phyloP scores from a whole-genome alignment of 2,888 invertebrate species.

The Tillus elongatus region DNA sequence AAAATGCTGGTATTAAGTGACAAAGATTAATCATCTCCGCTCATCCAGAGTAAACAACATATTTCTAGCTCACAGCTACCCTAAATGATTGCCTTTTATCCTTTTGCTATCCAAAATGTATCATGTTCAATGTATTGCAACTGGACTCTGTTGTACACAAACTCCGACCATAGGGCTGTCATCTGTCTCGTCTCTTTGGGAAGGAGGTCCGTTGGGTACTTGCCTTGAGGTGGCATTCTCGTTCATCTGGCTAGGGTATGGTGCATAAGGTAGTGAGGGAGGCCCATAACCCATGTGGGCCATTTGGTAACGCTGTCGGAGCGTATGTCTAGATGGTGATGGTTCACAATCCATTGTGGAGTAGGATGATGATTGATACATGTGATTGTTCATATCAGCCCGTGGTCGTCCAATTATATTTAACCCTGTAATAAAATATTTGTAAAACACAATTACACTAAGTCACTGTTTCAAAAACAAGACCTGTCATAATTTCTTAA shows the following conservation, averaged over 20 bases:
- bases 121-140: constrained; percentile 84
- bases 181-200: constrained; percentile 46
- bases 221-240: constrained; percentile 22
- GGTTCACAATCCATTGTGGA: constrained; percentile 74
- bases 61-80: too few species aligned
- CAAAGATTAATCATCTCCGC: too few species aligned
- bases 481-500: too few species aligned
- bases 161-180: constrained; percentile 81
- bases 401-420: constrained; percentile 42
- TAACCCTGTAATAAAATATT: constrained; percentile 43
- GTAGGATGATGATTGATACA: constrained; percentile 30
- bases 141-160: constrained; percentile 86
- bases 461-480: too few species aligned
- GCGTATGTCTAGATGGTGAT: constrained; percentile 43
- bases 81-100: too few species aligned
- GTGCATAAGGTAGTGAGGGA: constrained; percentile 36
- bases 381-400: constrained; percentile 24
- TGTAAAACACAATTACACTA: too few species aligned
- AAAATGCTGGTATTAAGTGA: too few species aligned
- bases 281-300: constrained; percentile 43
- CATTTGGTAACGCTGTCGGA: constrained; percentile 26
- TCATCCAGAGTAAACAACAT: too few species aligned
- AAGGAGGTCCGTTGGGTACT: constrained; percentile 32
- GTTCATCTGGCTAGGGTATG: constrained; percentile 41
- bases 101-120: too few species aligned